phyloP scores from a whole-genome alignment of 2,797 vertebrate genomes.

The Cossypha polioptera region DNA sequence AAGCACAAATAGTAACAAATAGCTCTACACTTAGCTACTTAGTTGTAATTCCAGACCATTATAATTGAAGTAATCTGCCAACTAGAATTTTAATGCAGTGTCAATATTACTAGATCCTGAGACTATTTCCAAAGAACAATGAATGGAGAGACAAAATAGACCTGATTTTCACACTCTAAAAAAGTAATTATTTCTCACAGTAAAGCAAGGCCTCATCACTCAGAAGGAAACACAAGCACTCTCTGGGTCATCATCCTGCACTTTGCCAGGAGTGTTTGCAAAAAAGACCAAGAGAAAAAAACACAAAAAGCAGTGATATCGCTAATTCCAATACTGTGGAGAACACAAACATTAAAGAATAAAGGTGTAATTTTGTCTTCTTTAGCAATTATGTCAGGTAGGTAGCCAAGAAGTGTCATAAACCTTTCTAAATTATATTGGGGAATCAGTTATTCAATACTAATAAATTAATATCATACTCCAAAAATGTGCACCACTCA shows the following conservation, averaged over 20 bases:
- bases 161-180: background rate
- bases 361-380: background rate
- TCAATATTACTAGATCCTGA: background rate
- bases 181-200: background rate
- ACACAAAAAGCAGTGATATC: background rate
- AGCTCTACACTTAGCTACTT: background rate
- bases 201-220: background rate
- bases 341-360: background rate
- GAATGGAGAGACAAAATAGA: background rate
- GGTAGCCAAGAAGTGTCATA: background rate
- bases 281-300: background rate
- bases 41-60: background rate
- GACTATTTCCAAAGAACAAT: background rate
- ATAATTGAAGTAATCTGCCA: background rate
- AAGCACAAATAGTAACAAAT: background rate
- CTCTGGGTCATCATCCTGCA: background rate
- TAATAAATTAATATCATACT: background rate
- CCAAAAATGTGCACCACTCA: background rate
- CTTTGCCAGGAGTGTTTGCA: background rate
- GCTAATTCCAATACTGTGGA: background rate
- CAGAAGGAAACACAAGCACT: background rate
- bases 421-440: background rate
- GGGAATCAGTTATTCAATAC: background rate
- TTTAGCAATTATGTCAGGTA: background rate
- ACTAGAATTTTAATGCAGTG: background rate